Evolutionary conservation across 1,140 invertebrate genomes (phyloP).

Genomic region (Druon quercuslanigerum): DNA sequence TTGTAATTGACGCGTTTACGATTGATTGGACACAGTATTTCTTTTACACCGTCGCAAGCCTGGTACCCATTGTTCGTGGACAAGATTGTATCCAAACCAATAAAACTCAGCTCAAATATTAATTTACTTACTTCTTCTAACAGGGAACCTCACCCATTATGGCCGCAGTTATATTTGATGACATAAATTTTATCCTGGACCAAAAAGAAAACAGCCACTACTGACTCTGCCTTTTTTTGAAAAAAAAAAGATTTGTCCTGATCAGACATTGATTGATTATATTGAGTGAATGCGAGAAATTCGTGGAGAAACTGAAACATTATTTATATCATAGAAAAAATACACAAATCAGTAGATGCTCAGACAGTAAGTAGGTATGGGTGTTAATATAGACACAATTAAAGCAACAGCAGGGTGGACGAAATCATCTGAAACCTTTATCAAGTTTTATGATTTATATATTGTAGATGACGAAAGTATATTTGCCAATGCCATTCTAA

Average conservation of each 20-base stretch:
- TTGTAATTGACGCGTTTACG: slow-evolving; percentile 41
- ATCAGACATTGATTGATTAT: background rate
- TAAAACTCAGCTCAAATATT: slow-evolving; percentile 28
- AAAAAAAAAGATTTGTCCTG: background rate
- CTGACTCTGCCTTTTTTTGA: background rate
- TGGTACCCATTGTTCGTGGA: slow-evolving; percentile 34
- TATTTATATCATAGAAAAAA: background rate
- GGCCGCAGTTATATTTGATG: slow-evolving; percentile 31
- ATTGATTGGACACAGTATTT: slow-evolving; percentile 40
- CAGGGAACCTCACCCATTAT: background rate
- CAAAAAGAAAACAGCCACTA: background rate
- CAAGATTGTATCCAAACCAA: background rate
- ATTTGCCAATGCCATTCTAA: background rate
- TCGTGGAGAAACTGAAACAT: background rate
- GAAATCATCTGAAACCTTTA: background rate
- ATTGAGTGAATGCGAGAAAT: background rate
- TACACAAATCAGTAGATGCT: background rate
- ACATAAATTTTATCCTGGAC: slow-evolving; percentile 35
- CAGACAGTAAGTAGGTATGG: background rate
- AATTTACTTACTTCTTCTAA: slow-evolving; percentile 6
- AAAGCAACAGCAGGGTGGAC: slow-evolving; percentile 18
- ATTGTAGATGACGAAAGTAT: background rate
- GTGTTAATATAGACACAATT: slow-evolving; percentile 9
- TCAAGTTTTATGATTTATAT: background rate
- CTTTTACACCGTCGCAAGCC: slow-evolving; percentile 30